A percentile compares a stretch with the other conserved stretches of the same genome.
phyloP scores from a whole-genome alignment of 1,140 invertebrate genomes.

The Drosophila nannoptera region DNA sequence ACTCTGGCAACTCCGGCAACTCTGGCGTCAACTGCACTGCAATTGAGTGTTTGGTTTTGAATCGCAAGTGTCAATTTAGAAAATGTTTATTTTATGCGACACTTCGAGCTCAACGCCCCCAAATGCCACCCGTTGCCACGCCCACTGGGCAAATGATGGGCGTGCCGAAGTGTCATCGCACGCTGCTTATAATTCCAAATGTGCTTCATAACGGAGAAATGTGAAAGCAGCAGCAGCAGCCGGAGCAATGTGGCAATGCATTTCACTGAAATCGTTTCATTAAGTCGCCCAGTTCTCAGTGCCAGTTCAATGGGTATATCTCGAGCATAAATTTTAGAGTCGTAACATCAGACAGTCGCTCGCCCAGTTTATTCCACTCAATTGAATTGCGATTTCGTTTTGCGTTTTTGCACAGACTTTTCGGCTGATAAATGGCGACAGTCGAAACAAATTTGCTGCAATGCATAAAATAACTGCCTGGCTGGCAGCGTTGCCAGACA shows the following conservation, averaged over 20 bases:
- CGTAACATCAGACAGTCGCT: conserved; percentile 44
- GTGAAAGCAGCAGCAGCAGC: conserved; percentile 52
- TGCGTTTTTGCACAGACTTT: background rate
- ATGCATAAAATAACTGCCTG: conserved; percentile 7
- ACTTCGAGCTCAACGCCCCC: conserved; percentile 29
- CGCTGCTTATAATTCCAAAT: conserved; percentile 15
- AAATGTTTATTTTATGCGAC: conserved; percentile 74
- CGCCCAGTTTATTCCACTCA: conserved; percentile 73
- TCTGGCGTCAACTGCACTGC: conserved; percentile 21
- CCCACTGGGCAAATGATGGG: conserved; percentile 25
- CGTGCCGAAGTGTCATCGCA: conserved; percentile 7
- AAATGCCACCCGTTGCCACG: conserved; percentile 21
- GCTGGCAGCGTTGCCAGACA: background rate
- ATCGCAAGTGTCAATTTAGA: conserved; percentile 74
- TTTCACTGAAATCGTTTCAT: conserved; percentile 52
- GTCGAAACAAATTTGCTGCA: conserved; percentile 34
- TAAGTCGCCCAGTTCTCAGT: conserved; percentile 16
- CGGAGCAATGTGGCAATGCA: conserved; percentile 53
- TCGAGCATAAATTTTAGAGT: conserved; percentile 54
- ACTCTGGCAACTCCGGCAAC: conserved; percentile 16
- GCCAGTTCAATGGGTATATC: too few species aligned
- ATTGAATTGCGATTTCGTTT: conserved; percentile 67
- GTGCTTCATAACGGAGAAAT: conserved; percentile 22
- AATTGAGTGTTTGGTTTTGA: conserved; percentile 74
- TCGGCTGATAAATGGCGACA: conserved; percentile 33